Evolutionary conservation across 2,113 vertebrate genomes (phyloP), one percentile per base, ranked within the genome.

Genomic region (Pitta sordida): DNA sequence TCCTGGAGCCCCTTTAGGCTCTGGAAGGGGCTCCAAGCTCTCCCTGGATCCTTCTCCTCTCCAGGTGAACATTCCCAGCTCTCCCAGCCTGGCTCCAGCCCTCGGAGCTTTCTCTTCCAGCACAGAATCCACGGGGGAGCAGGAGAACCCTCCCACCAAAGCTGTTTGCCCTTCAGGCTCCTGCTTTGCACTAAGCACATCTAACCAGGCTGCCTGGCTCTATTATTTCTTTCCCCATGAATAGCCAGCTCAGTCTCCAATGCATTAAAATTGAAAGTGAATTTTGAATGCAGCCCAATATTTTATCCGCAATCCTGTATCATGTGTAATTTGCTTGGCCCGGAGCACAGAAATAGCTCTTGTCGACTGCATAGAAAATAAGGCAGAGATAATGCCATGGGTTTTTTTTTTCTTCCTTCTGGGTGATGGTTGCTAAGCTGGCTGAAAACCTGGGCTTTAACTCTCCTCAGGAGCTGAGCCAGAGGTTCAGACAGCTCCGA

Each of bases 401-500:
- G 37, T 86, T 81, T 41, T 71, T 88, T 81, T 41, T 71, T 88
- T 20, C 83, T 90, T 81, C 34, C 65, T 73, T 83, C 91, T 26
- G 62, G 75, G 22, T 69, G 76, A 78, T 74, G 58, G 69, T 17
- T 63, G 27, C 32, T 81, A 43, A 84, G 16, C 62, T 36, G 39
- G 48, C 32, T 63, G 2, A 58, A 51, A 62, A 3, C 30, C n/a
- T 1, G 2, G 6, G 32, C 10, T 27, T 70, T 53, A 39, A 20
- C 29, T 17, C 23, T 14, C 29, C 60, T 51, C 36, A 18, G 56
- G 44, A 70, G 48, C 51, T 1, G 11, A 65, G 39, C 70, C 48
- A n/a, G 48, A 24, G 34, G 3, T 53, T 27, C 3, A 1, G 14
- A 22, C 3, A n/a, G 24, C 71, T 34, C 65, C 0, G 0, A 8